Base-by-base conservation (phyloP, 2,888 invertebrate species). In the Parnassius glacialis region DNA sequence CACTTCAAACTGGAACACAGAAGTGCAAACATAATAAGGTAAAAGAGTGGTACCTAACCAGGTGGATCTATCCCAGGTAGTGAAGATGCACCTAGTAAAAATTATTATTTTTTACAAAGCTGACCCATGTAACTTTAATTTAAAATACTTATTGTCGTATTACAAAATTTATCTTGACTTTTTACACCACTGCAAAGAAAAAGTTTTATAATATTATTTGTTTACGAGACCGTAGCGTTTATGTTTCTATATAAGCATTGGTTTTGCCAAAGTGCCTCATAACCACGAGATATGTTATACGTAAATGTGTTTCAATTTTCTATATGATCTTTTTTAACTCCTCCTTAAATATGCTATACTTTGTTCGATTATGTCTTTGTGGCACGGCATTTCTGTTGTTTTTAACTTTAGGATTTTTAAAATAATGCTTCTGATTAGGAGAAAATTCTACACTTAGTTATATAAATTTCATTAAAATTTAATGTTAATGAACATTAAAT, bases 231-330 rank as follows among this genome's bases (percentile, higher is more conserved):
- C 47, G 48, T 57, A 48, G 57, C 53, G 48, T 62, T 62, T 62
- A 62, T 57, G 61, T 48, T 53, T 20, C 48, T 47, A 57, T 53
- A 53, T 62, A 62, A 57, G 57, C 57, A 57, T 57, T 62, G 61
- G 52, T 57, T 57, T 57, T 43, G 53, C 61, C 61, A 57, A 62
- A 61, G 57, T 57, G 41, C 57, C 13, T 62, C 57, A 47, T 62
- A 62, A 62, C 57, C 48, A 43, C 52, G 57, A 47, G 52, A 62
- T 62, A 62, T 62, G 61, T 53, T 62, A 47, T 52, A 61, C 56
- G 56, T 56, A 56, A 56, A 56, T 56, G 56, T 56, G 56, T 48
- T 56, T 56, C 60, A 61, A 61, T 61, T 61, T 61, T 61, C 60
- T 61, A 51, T 61, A 56, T 51, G 25, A 34, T 61, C 55, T 55